Percentiles rank a stretch among this genome's conserved stretches.
phyloP scores from a whole-genome alignment of 2,888 invertebrate genomes.

The Melitaea athalia region DNA sequence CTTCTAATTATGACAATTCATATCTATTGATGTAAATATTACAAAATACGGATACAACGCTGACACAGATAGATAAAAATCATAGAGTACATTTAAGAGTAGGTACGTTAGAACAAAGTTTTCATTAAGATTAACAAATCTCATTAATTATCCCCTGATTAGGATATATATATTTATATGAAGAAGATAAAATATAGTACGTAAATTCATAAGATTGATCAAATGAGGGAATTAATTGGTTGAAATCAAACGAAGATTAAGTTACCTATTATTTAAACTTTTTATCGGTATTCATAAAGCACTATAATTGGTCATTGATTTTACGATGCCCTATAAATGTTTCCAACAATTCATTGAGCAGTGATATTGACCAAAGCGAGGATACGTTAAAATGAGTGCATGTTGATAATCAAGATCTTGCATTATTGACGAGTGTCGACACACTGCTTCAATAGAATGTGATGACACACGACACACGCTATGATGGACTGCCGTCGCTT shows the following conservation, averaged over 20 bases:
- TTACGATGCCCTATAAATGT: slow-evolving; percentile 33
- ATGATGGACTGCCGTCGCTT: slow-evolving; percentile 55
- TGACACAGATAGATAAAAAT: neutral
- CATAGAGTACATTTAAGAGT: no score
- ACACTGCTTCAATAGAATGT: slow-evolving; percentile 69
- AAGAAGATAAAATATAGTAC: no score
- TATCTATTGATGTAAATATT: slow-evolving; percentile 10
- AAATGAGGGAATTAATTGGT: no score
- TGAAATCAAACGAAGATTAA: no score
- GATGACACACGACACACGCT: slow-evolving; percentile 66
- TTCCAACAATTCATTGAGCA: slow-evolving; percentile 37
- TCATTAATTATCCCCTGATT: no score
- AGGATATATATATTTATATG: no score
- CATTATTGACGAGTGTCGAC: slow-evolving; percentile 71
- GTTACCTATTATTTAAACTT: no score
- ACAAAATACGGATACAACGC: slow-evolving; percentile 13
- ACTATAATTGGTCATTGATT: slow-evolving; percentile 1
- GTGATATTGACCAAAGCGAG: slow-evolving; percentile 67
- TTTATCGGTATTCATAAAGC: neutral
- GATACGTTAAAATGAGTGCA: slow-evolving; percentile 71
- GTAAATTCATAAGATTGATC: no score
- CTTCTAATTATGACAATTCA: slow-evolving; percentile 24
- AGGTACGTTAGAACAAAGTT: no score
- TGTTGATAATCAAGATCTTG: slow-evolving; percentile 75
- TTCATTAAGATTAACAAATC: no score